Conservation (phyloP, 1,140 invertebrate species). For the Augochlora pura region DNA sequence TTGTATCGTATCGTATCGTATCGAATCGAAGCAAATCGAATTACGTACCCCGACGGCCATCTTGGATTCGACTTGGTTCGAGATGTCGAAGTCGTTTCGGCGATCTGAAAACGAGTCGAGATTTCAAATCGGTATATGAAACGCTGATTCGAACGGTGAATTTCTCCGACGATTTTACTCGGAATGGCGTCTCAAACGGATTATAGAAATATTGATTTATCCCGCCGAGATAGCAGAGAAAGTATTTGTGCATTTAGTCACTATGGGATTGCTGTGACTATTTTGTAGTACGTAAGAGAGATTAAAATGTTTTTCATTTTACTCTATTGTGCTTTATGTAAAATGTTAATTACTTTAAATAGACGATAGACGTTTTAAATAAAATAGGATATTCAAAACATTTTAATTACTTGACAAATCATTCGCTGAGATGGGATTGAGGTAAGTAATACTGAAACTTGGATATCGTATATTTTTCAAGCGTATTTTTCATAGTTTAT, state of each 20-base stretch:
- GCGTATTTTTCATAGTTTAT: neutral
- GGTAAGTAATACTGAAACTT: neutral
- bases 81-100: neutral
- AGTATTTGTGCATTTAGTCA: neutral
- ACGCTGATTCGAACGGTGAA: neutral
- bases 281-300: neutral
- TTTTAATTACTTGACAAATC: no score
- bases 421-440: neutral
- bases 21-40: neutral
- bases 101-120: no score
- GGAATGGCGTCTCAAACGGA: neutral
- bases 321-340: no score
- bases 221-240: neutral
- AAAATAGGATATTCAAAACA: no score
- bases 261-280: neutral
- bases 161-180: neutral
- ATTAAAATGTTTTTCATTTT: no score
- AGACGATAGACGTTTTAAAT: no score
- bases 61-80: neutral
- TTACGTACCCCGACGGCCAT: neutral
- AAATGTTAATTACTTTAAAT: no score
- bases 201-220: neutral
- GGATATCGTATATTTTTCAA: neutral
- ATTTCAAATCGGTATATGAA: neutral
- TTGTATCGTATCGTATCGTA: conserved; percentile 21